Percentiles rank a stretch among this genome's conserved stretches.
phyloP scores from a whole-genome alignment of 2,888 invertebrate species.

The Limnephilus lunatus region DNA sequence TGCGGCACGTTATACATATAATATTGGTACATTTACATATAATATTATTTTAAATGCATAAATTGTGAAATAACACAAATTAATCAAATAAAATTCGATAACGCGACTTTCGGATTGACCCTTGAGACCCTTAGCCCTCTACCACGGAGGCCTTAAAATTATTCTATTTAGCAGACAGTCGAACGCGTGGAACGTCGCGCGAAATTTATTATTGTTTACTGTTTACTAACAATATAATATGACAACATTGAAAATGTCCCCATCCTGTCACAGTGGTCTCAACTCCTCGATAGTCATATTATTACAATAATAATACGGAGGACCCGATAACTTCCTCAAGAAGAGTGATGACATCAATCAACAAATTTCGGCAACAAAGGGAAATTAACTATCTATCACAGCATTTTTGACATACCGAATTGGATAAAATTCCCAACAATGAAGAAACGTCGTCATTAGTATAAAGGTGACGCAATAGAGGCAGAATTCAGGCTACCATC shows the following conservation, averaged over 20 bases:
- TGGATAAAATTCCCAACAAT: background rate
- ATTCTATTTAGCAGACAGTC: background rate
- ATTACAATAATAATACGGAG: too few species aligned
- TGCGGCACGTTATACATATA: too few species aligned
- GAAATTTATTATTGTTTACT: background rate
- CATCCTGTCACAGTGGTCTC: too few species aligned
- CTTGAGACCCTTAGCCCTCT: too few species aligned
- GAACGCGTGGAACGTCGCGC: background rate
- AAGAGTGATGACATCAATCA: background rate
- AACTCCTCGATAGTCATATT: background rate
- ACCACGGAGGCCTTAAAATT: too few species aligned
- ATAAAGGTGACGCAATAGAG: background rate
- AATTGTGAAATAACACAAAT: too few species aligned
- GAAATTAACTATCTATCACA: too few species aligned
- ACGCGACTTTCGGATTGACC: too few species aligned
- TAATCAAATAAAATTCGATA: too few species aligned
- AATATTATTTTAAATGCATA: too few species aligned
- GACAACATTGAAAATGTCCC: background rate
- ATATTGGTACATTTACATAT: too few species aligned
- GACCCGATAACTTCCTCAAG: too few species aligned
- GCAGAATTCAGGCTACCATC: background rate
- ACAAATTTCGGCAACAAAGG: background rate
- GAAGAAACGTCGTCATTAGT: background rate
- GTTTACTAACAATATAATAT: background rate
- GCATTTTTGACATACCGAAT: background rate